phyloP scores from a whole-genome alignment of 2,888 invertebrate genomes.

The Yponomeuta plumbellus region DNA sequence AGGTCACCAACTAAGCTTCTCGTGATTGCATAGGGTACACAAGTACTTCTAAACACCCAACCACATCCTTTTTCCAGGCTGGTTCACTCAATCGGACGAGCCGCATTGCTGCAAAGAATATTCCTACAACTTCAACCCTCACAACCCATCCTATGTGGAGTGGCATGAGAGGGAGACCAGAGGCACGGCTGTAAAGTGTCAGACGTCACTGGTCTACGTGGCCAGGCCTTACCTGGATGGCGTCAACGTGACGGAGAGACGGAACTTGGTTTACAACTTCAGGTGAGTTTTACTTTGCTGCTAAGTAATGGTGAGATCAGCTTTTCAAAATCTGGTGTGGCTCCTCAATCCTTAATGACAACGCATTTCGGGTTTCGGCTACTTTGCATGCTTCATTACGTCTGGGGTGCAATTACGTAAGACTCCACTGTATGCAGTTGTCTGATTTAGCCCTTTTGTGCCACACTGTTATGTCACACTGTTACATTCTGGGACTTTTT shows the following conservation, averaged over 20 bases:
- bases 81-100: constrained; percentile 90
- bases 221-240: constrained; percentile 87
- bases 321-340: no score
- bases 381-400: no score
- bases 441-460: no score
- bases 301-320: not conserved
- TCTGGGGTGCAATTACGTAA: no score
- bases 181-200: constrained; percentile 72
- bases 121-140: constrained; percentile 83
- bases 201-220: constrained; percentile 86
- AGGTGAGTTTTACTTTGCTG: constrained; percentile 41
- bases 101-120: constrained; percentile 87
- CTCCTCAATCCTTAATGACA: no score
- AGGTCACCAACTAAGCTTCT: no score
- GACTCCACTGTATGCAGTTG: no score
- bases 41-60: not conserved
- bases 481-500: no score
- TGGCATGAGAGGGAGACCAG: constrained; percentile 89
- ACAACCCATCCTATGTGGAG: constrained; percentile 85
- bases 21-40: no score
- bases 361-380: no score
- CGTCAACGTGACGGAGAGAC: constrained; percentile 90
- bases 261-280: constrained; percentile 92
- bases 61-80: constrained; percentile 64
- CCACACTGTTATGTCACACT: no score